Conservation (phyloP, 1,140 invertebrate species). For the Bombus waltoni region DNA sequence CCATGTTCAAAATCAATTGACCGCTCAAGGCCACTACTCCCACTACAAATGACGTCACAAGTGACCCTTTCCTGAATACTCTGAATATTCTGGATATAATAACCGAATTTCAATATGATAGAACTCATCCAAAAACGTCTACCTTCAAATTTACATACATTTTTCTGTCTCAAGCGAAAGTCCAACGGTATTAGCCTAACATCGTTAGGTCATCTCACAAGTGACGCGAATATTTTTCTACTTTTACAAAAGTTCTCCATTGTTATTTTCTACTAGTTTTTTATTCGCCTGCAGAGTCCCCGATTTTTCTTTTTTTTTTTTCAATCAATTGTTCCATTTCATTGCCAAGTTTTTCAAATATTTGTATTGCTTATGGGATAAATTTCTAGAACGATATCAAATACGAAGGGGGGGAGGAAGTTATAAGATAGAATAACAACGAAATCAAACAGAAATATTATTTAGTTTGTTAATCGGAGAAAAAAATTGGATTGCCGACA, state of each 20-base stretch:
- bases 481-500: too few relatives aligned
- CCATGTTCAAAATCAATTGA: slow-evolving; percentile 15
- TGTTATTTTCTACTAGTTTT: too few relatives aligned
- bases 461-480: too few relatives aligned
- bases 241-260: too few relatives aligned
- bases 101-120: neutral
- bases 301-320: neutral
- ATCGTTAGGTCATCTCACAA: neutral
- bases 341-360: too few relatives aligned
- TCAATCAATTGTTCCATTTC: neutral
- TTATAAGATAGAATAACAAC: too few relatives aligned
- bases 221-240: neutral
- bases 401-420: too few relatives aligned
- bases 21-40: slow-evolving; percentile 2
- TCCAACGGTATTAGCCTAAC: neutral
- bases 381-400: too few relatives aligned
- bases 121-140: neutral
- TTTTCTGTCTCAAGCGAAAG: neutral
- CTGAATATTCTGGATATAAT: neutral
- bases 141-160: neutral
- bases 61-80: neutral
- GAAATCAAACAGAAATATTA: too few relatives aligned
- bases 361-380: too few relatives aligned
- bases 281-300: too few relatives aligned
- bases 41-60: slow-evolving; percentile 9